These are phyloP conservation scores for Manis javanica DNA, from an alignment of 2,797 vertebrate genomes.

Conservation along the genomic window DNA sequence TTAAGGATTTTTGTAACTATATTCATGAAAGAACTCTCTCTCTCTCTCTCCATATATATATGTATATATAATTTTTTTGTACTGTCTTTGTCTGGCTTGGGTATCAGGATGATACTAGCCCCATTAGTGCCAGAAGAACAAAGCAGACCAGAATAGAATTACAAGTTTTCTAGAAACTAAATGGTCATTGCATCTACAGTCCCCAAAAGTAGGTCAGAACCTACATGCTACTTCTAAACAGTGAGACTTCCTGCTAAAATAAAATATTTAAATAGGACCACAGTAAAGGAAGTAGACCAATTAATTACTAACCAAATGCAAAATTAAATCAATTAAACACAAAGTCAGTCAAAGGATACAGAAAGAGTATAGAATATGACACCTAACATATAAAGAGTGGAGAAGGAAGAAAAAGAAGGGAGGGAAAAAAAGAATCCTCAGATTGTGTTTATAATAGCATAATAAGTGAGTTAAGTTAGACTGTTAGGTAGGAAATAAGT, in stretches of 20 bases:
- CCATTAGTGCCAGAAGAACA: background rate
- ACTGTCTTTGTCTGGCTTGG: constrained; percentile 7
- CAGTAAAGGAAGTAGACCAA: no score
- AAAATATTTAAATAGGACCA: background rate
- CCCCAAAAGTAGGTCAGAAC: background rate
- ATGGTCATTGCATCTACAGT: background rate
- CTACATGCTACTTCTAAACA: background rate
- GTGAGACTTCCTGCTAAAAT: background rate
- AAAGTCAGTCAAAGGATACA: no score
- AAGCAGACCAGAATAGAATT: background rate
- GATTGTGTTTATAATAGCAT: no score
- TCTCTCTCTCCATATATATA: no score
- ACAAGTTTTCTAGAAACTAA: background rate
- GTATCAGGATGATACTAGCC: background rate
- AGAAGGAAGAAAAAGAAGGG: no score
- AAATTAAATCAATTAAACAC: no score
- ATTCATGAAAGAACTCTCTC: background rate
- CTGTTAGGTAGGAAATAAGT: no score
- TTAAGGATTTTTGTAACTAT: background rate
- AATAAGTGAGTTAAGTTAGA: no score
- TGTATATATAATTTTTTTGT: background rate
- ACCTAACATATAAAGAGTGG: no score
- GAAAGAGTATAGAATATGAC: no score
- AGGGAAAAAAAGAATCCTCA: no score
- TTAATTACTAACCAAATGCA: no score